phyloP scores from a whole-genome alignment of 2,113 vertebrate species.

The Tympanuchus pallidicinctus region DNA sequence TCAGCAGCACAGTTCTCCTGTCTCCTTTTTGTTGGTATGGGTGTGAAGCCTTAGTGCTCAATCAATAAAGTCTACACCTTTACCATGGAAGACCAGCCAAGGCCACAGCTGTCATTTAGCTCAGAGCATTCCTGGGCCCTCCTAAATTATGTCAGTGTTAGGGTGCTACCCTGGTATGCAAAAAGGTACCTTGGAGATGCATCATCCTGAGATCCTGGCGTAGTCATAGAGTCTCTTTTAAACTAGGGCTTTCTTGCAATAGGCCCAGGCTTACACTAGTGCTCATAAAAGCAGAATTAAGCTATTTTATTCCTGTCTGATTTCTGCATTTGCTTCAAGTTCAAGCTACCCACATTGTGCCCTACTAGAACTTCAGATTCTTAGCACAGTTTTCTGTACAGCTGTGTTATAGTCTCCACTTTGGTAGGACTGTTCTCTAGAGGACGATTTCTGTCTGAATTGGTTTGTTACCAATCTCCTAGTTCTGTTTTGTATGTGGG shows the following conservation, averaged over 20 bases:
- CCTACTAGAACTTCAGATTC: not conserved
- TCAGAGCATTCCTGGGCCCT: not conserved
- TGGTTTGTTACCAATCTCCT: not conserved
- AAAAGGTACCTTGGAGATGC: not conserved
- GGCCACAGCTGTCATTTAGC: not conserved
- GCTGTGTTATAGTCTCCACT: not conserved
- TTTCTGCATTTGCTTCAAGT: constrained; percentile 6
- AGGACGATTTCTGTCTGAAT: not conserved
- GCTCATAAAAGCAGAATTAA: not conserved
- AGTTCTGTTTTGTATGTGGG: not conserved
- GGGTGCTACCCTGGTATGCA: not conserved
- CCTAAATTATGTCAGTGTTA: not conserved
- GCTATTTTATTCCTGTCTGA: not conserved
- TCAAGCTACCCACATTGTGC: not conserved
- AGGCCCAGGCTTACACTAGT: not conserved
- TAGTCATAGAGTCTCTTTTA: not conserved
- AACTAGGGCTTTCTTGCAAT: not conserved
- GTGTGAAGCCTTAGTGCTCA: not conserved
- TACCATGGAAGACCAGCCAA: not conserved
- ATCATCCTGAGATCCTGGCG: not conserved
- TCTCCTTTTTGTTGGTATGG: not conserved
- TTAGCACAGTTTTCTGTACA: not conserved
- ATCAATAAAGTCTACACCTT: not conserved
- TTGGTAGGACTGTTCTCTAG: not conserved
- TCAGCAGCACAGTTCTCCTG: not conserved